phyloP scores from a whole-genome alignment of 2,888 invertebrate species.

The Drosophila vallismaia region DNA sequence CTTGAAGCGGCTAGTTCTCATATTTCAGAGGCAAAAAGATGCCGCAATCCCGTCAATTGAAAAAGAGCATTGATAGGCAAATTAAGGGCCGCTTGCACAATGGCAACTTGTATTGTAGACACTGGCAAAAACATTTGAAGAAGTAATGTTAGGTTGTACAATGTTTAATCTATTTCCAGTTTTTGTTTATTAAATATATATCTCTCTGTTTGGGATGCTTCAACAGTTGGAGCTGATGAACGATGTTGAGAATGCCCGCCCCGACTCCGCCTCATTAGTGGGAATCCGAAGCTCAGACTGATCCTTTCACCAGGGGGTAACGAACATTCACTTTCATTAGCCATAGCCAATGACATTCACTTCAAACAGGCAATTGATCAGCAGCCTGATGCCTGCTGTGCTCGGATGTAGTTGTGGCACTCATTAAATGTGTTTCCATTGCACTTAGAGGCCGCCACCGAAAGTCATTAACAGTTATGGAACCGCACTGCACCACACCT shows the following conservation, averaged over 20 bases:
- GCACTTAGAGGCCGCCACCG: slow-evolving; percentile 44
- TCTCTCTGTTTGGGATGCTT: slow-evolving; percentile 5
- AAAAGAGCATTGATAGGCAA: slow-evolving; percentile 62
- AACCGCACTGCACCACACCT: slow-evolving; percentile 41
- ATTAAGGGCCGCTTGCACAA: slow-evolving; percentile 51
- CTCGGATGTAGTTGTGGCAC: slow-evolving; percentile 16
- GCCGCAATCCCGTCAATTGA: slow-evolving; percentile 55
- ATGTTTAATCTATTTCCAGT: neutral
- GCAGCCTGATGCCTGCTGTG: slow-evolving; percentile 10
- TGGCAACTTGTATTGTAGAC: neutral
- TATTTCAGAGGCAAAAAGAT: slow-evolving; percentile 43
- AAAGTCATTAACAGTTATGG: slow-evolving; percentile 54
- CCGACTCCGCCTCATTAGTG: slow-evolving; percentile 23
- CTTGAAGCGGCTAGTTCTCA: slow-evolving; percentile 52
- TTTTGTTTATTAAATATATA: neutral
- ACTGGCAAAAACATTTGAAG: neutral
- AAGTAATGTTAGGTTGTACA: neutral
- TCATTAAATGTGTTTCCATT: slow-evolving; percentile 51
- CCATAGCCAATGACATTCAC: slow-evolving; percentile 61
- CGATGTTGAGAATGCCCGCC: slow-evolving; percentile 17
- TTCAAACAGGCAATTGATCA: slow-evolving; percentile 41
- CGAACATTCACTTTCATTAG: slow-evolving; percentile 58
- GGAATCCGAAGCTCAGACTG: slow-evolving; percentile 2
- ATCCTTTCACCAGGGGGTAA: slow-evolving; percentile 63
- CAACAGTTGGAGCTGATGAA: slow-evolving; percentile 22